These are phyloP conservation scores for Gryon sp. DNA, from an alignment of 1,140 invertebrate species.

Conservation along the genomic window DNA sequence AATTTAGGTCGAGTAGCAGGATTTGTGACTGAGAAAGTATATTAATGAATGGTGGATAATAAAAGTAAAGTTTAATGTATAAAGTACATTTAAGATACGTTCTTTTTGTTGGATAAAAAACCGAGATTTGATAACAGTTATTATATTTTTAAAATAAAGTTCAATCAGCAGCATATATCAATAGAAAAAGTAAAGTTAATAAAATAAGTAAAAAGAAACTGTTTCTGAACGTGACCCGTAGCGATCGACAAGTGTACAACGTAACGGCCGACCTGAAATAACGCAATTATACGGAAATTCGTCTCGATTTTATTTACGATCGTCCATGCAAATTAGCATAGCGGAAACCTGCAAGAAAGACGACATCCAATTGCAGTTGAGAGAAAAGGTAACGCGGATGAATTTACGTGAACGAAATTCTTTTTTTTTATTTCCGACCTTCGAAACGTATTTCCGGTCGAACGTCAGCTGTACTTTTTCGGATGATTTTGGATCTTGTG, in stretches of 20 bases:
- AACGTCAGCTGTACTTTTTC: neutral
- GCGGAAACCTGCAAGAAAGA: conserved; percentile 19
- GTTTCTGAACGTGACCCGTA: neutral
- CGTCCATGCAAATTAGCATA: conserved; percentile 11
- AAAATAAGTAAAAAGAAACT: too few species aligned
- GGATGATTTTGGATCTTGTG: neutral
- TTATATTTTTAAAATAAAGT: conserved; percentile 8
- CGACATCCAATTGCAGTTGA: conserved; percentile 5
- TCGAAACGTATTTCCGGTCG: neutral
- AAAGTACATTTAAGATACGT: too few species aligned
- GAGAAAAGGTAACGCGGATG: neutral
- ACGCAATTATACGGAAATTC: conserved; percentile 38
- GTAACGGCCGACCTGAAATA: conserved; percentile 20
- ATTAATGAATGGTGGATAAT: too few species aligned
- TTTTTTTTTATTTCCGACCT: neutral
- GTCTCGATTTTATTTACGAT: conserved; percentile 37
- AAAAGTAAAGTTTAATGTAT: too few species aligned
- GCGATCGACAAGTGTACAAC: conserved; percentile 19
- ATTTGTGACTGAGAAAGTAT: too few species aligned
- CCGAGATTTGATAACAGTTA: too few species aligned
- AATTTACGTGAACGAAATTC: neutral
- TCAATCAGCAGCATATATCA: too few species aligned
- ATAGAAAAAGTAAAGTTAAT: too few species aligned
- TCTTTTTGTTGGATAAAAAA: too few species aligned
- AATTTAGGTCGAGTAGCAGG: too few species aligned